Evolutionary conservation across 2,113 vertebrate genomes (phyloP).

Genomic region (Recurvirostra avosetta): DNA sequence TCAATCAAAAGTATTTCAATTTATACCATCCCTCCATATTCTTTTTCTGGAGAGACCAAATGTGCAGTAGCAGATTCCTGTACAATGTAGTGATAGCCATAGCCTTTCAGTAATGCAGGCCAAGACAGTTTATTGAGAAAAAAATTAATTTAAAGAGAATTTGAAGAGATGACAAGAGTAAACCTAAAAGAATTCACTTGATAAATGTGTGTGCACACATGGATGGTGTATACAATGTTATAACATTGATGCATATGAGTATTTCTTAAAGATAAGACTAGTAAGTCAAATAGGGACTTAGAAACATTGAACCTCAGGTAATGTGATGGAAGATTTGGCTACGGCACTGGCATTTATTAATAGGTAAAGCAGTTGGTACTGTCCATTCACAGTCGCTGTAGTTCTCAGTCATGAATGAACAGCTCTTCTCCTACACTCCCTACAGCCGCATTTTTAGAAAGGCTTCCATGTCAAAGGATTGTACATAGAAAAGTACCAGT

Average conservation of each 20-base stretch:
- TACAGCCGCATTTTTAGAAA: neutral
- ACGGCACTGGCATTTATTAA: neutral
- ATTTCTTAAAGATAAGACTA: neutral
- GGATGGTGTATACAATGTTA: neutral
- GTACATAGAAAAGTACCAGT: neutral
- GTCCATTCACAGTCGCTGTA: neutral
- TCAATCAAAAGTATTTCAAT: neutral
- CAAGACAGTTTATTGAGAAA: neutral
- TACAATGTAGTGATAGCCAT: neutral
- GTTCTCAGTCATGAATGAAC: neutral
- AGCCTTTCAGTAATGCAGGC: neutral
- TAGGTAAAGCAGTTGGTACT: neutral
- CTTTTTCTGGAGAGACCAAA: neutral
- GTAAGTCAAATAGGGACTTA: neutral
- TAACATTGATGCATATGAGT: neutral
- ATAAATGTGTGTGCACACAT: neutral
- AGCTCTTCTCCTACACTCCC: neutral
- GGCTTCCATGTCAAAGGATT: neutral
- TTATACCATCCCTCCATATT: neutral
- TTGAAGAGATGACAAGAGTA: neutral
- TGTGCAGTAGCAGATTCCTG: neutral
- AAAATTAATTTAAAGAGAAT: neutral
- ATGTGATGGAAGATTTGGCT: neutral
- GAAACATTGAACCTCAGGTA: neutral
- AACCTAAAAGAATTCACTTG: neutral